Conservation (phyloP, 2,113 vertebrate species). For the Nesogale talazaci region DNA sequence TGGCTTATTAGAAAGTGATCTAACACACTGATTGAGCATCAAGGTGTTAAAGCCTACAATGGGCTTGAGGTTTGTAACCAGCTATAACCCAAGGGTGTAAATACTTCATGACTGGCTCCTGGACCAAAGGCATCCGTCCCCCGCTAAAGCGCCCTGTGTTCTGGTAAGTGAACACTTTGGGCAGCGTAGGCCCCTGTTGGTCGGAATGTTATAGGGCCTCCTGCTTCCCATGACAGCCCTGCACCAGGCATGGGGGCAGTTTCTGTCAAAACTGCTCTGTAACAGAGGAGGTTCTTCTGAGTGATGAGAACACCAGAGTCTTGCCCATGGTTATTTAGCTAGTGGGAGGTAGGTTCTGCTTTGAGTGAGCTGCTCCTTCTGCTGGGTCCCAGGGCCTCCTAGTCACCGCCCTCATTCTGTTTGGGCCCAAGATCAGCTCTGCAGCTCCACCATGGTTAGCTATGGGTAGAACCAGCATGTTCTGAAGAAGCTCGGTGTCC, state of each 20-base stretch:
- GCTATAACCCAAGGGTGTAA: not conserved
- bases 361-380: not conserved
- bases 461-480: too few species aligned
- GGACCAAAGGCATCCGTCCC: not conserved
- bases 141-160: not conserved
- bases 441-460: not conserved
- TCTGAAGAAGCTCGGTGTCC: not conserved
- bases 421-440: not conserved
- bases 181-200: too few species aligned
- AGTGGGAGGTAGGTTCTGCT: not conserved
- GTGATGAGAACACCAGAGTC: not conserved
- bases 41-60: not conserved
- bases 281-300: not conserved
- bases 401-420: rapidly evolving
- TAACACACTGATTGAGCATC: not conserved
- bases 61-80: not conserved
- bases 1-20: constrained; percentile 58
- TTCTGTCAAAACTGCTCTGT: not conserved
- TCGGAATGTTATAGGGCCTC: rapidly evolving
- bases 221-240: rapidly evolving
- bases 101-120: not conserved
- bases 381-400: not conserved
- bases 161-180: not conserved
- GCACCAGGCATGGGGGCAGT: not conserved
- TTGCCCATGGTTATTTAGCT: not conserved